phyloP scores from a whole-genome alignment of 2,797 vertebrate genomes.

The Arnoldichthys spilopterus region DNA sequence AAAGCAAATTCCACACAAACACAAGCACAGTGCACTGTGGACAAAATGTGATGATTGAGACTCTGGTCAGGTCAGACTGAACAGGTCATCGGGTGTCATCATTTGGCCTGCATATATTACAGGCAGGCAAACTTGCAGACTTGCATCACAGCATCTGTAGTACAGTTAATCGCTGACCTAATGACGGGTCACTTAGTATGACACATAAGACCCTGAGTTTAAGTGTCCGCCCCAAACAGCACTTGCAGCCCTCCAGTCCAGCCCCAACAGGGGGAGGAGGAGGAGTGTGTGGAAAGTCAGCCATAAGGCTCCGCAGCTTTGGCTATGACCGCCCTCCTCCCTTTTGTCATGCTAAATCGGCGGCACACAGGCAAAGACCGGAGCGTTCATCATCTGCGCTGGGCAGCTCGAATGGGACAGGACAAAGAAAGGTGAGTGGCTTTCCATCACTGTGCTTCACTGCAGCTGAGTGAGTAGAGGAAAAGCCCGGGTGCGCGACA shows the following conservation, averaged over 20 bases:
- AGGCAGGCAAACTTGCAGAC: not conserved
- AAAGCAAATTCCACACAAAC: not conserved
- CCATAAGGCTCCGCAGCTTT: constrained; percentile 52
- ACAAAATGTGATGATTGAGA: not conserved
- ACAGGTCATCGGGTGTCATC: too few species aligned
- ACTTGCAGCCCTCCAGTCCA: not conserved
- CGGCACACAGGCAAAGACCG: constrained; percentile 27
- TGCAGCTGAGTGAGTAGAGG: not conserved
- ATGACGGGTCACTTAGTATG: not conserved
- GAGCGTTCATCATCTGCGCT: constrained; percentile 38
- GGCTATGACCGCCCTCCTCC: constrained; percentile 61
- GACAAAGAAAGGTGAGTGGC: constrained; percentile 66
- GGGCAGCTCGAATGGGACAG: constrained; percentile 62
- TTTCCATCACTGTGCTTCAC: constrained; percentile 19
- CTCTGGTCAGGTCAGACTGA: too few species aligned
- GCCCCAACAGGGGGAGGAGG: not conserved
- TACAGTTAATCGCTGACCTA: not conserved
- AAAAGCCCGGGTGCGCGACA: not conserved
- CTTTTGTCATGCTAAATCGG: constrained; percentile 75
- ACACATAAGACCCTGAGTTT: constrained; percentile 14
- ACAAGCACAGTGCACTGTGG: not conserved
- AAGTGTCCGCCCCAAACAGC: constrained; percentile 31
- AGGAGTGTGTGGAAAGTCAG: constrained; percentile 59
- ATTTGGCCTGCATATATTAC: too few species aligned
- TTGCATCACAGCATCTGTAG: constrained; percentile 16